A percentile compares a stretch with the other conserved stretches of the same genome.
These are phyloP conservation scores for Cerceris rybyensis DNA, from an alignment of 2,888 invertebrate genomes.

Conservation along the genomic window DNA sequence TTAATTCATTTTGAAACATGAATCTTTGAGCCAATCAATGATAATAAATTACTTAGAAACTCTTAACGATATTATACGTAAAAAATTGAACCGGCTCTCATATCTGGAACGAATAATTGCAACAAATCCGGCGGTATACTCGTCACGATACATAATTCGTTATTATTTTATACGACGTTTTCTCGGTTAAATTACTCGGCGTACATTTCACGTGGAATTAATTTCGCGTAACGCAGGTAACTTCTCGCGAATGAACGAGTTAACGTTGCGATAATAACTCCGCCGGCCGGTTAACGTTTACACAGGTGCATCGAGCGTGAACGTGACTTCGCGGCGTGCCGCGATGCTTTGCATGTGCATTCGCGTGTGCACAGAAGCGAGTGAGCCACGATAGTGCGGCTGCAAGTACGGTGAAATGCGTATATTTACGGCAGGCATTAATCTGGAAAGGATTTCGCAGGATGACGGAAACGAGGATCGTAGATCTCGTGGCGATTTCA, in stretches of 20 bases:
- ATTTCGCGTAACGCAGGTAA: slow-evolving; percentile 61
- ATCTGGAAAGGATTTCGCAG: slow-evolving; percentile 29
- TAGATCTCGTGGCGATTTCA: slow-evolving; percentile 34
- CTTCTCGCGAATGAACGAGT: slow-evolving; percentile 56
- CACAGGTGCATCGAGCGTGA: slow-evolving; percentile 59
- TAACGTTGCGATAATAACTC: slow-evolving; percentile 62
- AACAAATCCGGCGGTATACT: slow-evolving; percentile 14
- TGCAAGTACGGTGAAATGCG: slow-evolving; percentile 31
- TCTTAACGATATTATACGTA: not conserved
- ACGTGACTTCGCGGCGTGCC: slow-evolving; percentile 41
- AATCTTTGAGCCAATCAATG: too few species aligned
- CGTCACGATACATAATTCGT: slow-evolving; percentile 36
- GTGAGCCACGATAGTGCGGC: slow-evolving; percentile 17
- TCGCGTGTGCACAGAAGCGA: slow-evolving; percentile 5
- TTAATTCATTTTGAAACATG: too few species aligned
- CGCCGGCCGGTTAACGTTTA: slow-evolving; percentile 51
- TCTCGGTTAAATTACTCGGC: slow-evolving; percentile 3
- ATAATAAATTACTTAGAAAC: not conserved
- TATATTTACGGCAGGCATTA: slow-evolving; percentile 52
- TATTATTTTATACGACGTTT: slow-evolving; percentile 24
- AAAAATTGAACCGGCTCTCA: not conserved
- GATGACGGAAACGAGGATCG: slow-evolving; percentile 35
- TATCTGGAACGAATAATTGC: not conserved
- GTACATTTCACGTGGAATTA: slow-evolving; percentile 44
- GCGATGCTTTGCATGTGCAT: slow-evolving; percentile 37